Percentiles rank a stretch among this genome's conserved stretches.
phyloP scores from a whole-genome alignment of 2,113 vertebrate species.

The Tachysurus fulvidraco region DNA sequence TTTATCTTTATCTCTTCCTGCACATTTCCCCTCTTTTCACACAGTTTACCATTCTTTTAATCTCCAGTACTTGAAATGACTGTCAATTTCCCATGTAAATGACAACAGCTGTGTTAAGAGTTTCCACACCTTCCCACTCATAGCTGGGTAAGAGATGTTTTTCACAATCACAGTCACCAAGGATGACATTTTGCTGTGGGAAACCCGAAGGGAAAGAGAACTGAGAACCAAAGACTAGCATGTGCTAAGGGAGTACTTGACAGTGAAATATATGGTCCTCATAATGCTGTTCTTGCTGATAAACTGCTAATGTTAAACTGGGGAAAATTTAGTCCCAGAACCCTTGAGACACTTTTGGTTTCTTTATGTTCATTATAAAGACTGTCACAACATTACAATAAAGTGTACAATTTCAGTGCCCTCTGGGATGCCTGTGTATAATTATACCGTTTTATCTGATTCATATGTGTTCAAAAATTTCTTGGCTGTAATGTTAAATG shows the following conservation, averaged over 20 bases:
- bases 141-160: conserved; percentile 7
- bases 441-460: neutral
- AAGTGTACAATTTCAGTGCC: neutral
- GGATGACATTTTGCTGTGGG: neutral
- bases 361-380: conserved; percentile 1
- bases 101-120: conserved; percentile 58
- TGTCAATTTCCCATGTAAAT: conserved; percentile 63
- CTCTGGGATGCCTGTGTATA: neutral
- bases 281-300: neutral
- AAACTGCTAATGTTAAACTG: neutral
- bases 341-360: neutral
- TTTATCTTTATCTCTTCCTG: neutral
- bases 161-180: neutral
- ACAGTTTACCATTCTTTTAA: conserved; percentile 63
- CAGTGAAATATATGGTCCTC: neutral
- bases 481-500: neutral
- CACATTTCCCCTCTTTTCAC: neutral
- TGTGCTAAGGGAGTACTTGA: neutral
- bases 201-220: neutral
- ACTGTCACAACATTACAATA: neutral
- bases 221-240: neutral
- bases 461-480: neutral
- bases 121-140: conserved; percentile 14
- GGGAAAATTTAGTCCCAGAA: neutral
- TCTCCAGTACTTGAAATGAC: conserved; percentile 60